These are phyloP conservation scores for Lordiphosa mommai DNA, from an alignment of 1,140 invertebrate genomes.

Conservation along the genomic window DNA sequence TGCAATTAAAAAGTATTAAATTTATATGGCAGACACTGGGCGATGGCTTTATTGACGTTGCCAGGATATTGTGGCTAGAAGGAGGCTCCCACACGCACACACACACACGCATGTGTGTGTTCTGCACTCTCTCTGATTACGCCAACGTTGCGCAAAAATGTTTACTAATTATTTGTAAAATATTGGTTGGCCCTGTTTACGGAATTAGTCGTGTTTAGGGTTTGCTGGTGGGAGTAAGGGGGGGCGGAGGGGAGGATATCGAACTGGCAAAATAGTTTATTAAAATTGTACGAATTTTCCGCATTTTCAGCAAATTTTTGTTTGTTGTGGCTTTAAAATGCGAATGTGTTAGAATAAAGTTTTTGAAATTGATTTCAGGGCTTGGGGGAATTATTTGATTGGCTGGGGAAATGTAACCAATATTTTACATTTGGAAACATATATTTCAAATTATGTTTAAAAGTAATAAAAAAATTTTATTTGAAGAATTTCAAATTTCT, in stretches of 20 bases:
- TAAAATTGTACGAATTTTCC: slow-evolving; percentile 45
- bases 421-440: no score
- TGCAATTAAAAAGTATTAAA: slow-evolving; percentile 75
- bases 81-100: background rate
- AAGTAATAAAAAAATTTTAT: no score
- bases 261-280: slow-evolving; percentile 47
- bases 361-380: no score
- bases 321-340: slow-evolving; percentile 9
- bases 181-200: slow-evolving; percentile 60
- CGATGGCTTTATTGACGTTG: slow-evolving; percentile 31
- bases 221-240: background rate
- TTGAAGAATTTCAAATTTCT: no score
- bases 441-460: no score
- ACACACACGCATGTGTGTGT: background rate
- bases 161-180: slow-evolving; percentile 72
- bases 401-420: no score
- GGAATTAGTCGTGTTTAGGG: slow-evolving; percentile 43
- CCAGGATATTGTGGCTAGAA: slow-evolving; percentile 48
- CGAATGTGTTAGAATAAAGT: background rate
- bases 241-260: no score
- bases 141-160: slow-evolving; percentile 36
- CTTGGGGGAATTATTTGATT: no score
- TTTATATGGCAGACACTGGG: slow-evolving; percentile 48
- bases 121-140: slow-evolving; percentile 16
- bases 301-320: slow-evolving; percentile 24